A percentile compares a stretch with the other conserved stretches of the same genome.
phyloP scores from a whole-genome alignment of 2,888 invertebrate species.

The Ferdinandea cuprea region DNA sequence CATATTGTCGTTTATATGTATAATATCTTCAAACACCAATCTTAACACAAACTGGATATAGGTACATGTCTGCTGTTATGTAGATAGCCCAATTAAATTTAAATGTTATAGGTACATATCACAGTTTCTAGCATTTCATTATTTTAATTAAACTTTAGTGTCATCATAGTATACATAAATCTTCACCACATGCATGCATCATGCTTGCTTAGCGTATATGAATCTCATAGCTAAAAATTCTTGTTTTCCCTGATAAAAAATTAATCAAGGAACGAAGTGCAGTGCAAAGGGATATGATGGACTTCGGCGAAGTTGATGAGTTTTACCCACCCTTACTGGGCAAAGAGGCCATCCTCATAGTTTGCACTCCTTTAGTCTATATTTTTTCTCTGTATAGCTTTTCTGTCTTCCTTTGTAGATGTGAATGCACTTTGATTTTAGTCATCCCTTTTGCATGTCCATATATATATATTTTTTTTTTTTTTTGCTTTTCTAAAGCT shows the following conservation, averaged over 20 bases:
- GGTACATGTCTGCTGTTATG: too few species aligned
- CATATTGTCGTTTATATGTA: too few species aligned
- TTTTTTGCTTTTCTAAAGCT: conserved; percentile 31
- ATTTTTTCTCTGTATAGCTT: conserved; percentile 31
- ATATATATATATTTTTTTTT: too few species aligned
- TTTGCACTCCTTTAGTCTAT: conserved; percentile 32
- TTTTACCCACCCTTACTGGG: conserved; percentile 40
- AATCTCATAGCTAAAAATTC: conserved; percentile 36
- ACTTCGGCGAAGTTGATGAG: conserved; percentile 67
- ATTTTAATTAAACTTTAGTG: conserved; percentile 8
- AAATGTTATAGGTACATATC: too few species aligned
- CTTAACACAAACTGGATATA: too few species aligned
- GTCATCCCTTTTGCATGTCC: conserved; percentile 20
- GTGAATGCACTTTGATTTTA: conserved; percentile 56
- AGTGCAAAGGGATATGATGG: conserved; percentile 45
- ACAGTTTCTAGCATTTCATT: background rate
- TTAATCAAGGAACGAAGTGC: conserved; percentile 56
- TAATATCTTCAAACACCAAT: too few species aligned
- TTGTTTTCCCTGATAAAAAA: conserved; percentile 55
- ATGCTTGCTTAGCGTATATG: conserved; percentile 8
- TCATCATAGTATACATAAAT: background rate
- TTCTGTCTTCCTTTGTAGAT: conserved; percentile 35
- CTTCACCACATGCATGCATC: background rate
- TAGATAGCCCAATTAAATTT: background rate
- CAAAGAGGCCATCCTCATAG: conserved; percentile 55